A percentile compares a stretch with the other conserved stretches of the same genome.
Evolutionary conservation across 2,113 vertebrate genomes (phyloP).

Genomic region (Spilogale gracilis): DNA sequence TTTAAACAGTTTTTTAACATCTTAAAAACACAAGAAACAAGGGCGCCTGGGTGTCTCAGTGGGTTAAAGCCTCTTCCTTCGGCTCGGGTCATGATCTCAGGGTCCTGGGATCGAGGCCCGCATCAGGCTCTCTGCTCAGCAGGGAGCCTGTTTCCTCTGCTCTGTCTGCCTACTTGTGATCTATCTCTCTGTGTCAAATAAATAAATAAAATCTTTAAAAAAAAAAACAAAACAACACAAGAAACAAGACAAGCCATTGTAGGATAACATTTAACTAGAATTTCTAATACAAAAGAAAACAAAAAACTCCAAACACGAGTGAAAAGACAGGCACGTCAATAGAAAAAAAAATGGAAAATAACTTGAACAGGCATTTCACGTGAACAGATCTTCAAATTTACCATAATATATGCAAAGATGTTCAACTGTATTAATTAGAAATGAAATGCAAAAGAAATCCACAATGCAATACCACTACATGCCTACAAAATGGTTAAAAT

Average conservation of each 20-base stretch:
- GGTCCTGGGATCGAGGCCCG: too few relatives aligned
- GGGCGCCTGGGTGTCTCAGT: too few relatives aligned
- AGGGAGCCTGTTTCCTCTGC: too few relatives aligned
- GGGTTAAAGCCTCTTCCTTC: too few relatives aligned
- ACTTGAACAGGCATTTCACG: neutral
- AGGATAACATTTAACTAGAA: neutral
- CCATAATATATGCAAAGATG: neutral
- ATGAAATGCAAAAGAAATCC: constrained; percentile 2
- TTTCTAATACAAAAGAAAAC: constrained; percentile 36
- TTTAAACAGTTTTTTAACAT: neutral
- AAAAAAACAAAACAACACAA: neutral
- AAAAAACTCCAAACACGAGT: neutral
- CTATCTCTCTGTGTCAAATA: too few relatives aligned
- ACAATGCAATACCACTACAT: neutral
- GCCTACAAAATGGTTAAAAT: neutral
- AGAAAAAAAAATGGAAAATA: constrained; percentile 1
- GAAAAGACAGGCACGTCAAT: neutral
- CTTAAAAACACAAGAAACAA: neutral
- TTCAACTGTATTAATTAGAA: neutral
- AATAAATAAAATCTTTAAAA: too few relatives aligned
- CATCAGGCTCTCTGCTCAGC: too few relatives aligned
- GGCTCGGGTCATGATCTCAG: too few relatives aligned
- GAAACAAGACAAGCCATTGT: neutral
- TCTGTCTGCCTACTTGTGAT: too few relatives aligned
- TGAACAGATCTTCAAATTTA: constrained; percentile 32